Conservation (phyloP, 2,797 vertebrate genomes). For the Artibeus jamaicensis region DNA sequence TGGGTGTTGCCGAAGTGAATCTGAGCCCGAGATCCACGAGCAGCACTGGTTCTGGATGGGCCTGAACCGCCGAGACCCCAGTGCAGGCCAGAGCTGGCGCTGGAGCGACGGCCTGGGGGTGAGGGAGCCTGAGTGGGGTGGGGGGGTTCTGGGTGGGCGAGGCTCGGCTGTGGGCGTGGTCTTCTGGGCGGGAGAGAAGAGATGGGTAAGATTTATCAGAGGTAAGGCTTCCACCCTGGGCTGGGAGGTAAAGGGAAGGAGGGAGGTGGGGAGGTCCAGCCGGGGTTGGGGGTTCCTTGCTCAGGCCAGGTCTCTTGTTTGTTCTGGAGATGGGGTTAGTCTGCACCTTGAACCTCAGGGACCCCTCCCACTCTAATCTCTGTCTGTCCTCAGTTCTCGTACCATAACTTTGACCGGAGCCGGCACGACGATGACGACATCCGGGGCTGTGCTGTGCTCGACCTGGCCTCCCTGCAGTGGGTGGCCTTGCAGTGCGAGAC, state of each 20-base stretch:
- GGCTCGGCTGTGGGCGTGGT: background rate
- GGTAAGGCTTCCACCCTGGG: fast-evolving
- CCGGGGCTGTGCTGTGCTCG: slow-evolving; percentile 90
- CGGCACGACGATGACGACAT: slow-evolving; percentile 85
- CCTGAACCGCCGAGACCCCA: slow-evolving; percentile 91
- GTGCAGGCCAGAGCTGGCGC: slow-evolving; percentile 90
- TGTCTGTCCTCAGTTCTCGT: slow-evolving; percentile 86
- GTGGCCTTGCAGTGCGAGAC: slow-evolving; percentile 93
- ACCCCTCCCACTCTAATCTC: background rate
- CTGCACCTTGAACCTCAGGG: background rate
- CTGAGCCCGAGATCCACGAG: slow-evolving; percentile 92
- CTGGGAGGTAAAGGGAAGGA: background rate
- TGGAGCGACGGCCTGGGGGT: slow-evolving; percentile 96
- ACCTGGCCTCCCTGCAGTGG: slow-evolving; percentile 95
- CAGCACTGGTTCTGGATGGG: slow-evolving; percentile 99
- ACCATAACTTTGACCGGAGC: slow-evolving; percentile 93
- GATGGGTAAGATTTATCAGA: background rate
- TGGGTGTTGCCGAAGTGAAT: slow-evolving; percentile 69
- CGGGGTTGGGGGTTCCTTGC: background rate
- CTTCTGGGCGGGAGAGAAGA: too few species aligned
- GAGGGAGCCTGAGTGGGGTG: slow-evolving; percentile 67
- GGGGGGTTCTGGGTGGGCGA: fast-evolving
- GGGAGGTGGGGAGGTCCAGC: fast-evolving
- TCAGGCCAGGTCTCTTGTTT: background rate
- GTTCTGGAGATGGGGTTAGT: background rate